Evolutionary conservation across 2,888 invertebrate species (phyloP).

Genomic region (Drosophila dives): DNA sequence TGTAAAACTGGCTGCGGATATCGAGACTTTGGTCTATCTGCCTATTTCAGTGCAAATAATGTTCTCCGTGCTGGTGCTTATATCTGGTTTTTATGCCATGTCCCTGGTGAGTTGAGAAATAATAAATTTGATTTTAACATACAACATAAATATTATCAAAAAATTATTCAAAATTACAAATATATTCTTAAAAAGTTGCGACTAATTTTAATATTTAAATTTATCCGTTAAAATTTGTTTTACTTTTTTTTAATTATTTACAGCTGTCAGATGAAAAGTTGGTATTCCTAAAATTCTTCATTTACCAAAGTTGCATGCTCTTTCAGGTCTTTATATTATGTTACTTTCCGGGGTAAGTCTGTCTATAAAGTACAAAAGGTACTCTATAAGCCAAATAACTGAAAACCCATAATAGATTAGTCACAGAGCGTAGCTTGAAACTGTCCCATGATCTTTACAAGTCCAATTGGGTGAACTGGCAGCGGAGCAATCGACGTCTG

Average conservation of each 20-base stretch:
- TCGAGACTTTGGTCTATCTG: conserved; percentile 70
- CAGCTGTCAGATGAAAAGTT: conserved; percentile 55
- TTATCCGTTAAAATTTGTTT: neutral
- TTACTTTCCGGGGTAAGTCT: conserved; percentile 66
- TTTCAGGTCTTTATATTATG: conserved; percentile 72
- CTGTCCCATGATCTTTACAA: conserved; percentile 65
- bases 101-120: conserved; percentile 64
- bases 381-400: neutral
- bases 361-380: too few relatives aligned
- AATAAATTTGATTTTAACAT: neutral
- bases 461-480: conserved; percentile 66
- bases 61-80: conserved; percentile 77
- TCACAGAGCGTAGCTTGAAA: conserved; percentile 59
- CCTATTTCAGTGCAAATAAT: conserved; percentile 78
- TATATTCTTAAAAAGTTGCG: neutral
- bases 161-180: neutral
- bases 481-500: conserved; percentile 52
- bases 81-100: conserved; percentile 79
- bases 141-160: neutral
- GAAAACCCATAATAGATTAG: conserved; percentile 43
- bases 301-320: conserved; percentile 71
- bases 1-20: conserved; percentile 44
- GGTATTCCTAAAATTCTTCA: conserved; percentile 50
- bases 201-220: neutral
- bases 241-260: neutral